Evolutionary conservation across 1,140 invertebrate species (phyloP).

Genomic region (Zaprionus taronus): DNA sequence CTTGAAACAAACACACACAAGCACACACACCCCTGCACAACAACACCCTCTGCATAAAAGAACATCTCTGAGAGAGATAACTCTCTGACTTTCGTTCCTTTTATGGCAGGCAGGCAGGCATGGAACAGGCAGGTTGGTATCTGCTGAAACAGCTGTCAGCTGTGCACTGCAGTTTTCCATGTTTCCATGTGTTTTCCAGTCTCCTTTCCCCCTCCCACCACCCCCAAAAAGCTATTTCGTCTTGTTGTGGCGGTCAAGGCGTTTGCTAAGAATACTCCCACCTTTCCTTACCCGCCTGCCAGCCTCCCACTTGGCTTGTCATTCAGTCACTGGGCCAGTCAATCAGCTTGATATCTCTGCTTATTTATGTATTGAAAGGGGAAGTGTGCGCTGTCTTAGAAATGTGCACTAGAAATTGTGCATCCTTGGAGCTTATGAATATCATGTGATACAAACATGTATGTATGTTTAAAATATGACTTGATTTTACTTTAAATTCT

Average conservation of each 20-base stretch:
- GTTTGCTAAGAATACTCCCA: conserved; percentile 21
- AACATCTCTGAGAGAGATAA: conserved; percentile 56
- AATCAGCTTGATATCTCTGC: conserved; percentile 26
- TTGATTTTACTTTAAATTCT: neutral
- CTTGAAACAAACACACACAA: conserved; percentile 37
- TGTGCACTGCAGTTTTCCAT: conserved; percentile 32
- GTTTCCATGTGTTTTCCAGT: neutral
- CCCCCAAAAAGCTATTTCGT: neutral
- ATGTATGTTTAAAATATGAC: neutral
- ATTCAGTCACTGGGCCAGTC: conserved; percentile 4
- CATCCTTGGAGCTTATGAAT: neutral
- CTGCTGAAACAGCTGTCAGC: conserved; percentile 53
- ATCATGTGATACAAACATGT: too few relatives aligned
- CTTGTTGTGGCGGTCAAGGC: conserved; percentile 30
- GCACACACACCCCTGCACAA: conserved; percentile 17
- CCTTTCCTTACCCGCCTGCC: neutral
- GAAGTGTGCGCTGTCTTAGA: conserved; percentile 6
- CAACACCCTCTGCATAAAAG: conserved; percentile 12
- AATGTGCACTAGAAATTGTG: neutral
- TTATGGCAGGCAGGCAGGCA: conserved; percentile 20
- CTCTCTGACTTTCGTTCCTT: conserved; percentile 47
- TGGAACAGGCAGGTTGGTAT: conserved; percentile 13
- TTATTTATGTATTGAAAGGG: conserved; percentile 37
- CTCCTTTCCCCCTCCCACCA: neutral
- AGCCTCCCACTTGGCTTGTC: neutral